A percentile compares a stretch with the other conserved stretches of the same genome.
Evolutionary conservation across 2,888 invertebrate genomes (phyloP).

Genomic region (Aleiodes leptofemur): DNA sequence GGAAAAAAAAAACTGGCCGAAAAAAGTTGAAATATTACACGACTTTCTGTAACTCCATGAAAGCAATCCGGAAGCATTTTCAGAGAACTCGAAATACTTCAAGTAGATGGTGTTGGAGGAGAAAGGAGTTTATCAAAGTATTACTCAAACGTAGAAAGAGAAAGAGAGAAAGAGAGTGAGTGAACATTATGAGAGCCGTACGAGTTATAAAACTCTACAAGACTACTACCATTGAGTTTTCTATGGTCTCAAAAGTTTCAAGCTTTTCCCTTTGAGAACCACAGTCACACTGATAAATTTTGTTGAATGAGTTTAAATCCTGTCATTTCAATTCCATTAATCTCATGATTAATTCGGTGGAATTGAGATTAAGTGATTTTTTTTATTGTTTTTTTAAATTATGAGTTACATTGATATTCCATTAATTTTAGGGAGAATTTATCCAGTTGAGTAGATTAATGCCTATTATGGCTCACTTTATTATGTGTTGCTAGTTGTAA

Average conservation of each 20-base stretch:
- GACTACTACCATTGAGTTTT: conserved; percentile 60
- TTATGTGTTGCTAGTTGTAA: too few relatives aligned
- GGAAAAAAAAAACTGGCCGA: too few relatives aligned
- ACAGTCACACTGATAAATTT: conserved; percentile 13
- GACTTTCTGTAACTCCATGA: too few relatives aligned
- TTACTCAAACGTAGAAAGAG: not conserved
- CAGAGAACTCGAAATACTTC: too few relatives aligned
- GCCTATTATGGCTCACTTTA: too few relatives aligned
- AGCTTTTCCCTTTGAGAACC: not conserved
- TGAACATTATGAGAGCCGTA: conserved; percentile 50
- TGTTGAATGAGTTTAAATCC: not conserved
- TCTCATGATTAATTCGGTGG: too few relatives aligned
- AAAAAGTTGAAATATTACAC: too few relatives aligned
- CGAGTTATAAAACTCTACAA: conserved; percentile 67
- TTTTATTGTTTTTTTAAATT: conserved; percentile 11
- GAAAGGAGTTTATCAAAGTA: conserved; percentile 10
- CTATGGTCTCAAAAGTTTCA: conserved; percentile 23
- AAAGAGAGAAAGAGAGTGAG: not conserved
- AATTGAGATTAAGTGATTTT: conserved; percentile 33
- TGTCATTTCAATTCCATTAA: too few relatives aligned
- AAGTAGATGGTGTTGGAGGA: conserved; percentile 13
- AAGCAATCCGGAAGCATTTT: too few relatives aligned
- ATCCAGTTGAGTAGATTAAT: too few relatives aligned
- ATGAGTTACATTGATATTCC: too few relatives aligned
- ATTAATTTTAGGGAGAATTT: too few relatives aligned